Evolutionary conservation across 2,888 invertebrate species (phyloP).

Genomic region (Chalcosyrphus nemorum): DNA sequence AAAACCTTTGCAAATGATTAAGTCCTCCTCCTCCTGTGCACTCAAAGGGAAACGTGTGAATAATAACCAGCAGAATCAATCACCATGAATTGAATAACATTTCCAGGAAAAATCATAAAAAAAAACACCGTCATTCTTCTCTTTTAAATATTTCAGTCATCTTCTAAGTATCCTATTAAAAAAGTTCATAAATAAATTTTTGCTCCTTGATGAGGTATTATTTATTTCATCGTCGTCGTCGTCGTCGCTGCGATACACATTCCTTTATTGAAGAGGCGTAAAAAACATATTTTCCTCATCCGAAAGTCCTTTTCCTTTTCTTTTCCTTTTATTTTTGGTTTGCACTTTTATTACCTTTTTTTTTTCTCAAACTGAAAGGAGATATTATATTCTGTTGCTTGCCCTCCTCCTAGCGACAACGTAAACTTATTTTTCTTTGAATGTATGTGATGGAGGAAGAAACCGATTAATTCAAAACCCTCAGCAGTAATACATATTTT

Average conservation of each 20-base stretch:
- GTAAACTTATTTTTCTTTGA: background rate
- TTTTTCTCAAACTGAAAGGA: background rate
- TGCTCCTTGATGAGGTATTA: background rate
- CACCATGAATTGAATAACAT: background rate
- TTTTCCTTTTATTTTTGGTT: background rate
- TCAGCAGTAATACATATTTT: background rate
- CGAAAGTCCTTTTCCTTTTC: background rate
- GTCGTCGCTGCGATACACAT: background rate
- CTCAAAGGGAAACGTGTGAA: background rate
- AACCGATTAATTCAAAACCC: conserved; percentile 18
- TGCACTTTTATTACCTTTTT: conserved; percentile 3
- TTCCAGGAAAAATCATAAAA: background rate
- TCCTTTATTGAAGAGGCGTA: background rate
- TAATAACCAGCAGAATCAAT: conserved; percentile 2
- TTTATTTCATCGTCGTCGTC: background rate
- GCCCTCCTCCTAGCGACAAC: background rate
- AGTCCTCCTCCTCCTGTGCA: background rate
- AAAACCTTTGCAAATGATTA: too few relatives aligned
- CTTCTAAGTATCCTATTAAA: background rate
- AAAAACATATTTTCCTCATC: background rate
- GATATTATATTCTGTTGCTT: background rate
- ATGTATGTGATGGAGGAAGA: background rate
- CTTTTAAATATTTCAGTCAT: background rate
- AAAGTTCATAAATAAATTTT: conserved; percentile 4
- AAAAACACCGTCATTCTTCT: too few relatives aligned